Percentiles rank a stretch among this genome's conserved stretches.
These are phyloP conservation scores for Leptinotarsa peninsularis DNA, from an alignment of 2,888 invertebrate genomes.

Conservation along the genomic window DNA sequence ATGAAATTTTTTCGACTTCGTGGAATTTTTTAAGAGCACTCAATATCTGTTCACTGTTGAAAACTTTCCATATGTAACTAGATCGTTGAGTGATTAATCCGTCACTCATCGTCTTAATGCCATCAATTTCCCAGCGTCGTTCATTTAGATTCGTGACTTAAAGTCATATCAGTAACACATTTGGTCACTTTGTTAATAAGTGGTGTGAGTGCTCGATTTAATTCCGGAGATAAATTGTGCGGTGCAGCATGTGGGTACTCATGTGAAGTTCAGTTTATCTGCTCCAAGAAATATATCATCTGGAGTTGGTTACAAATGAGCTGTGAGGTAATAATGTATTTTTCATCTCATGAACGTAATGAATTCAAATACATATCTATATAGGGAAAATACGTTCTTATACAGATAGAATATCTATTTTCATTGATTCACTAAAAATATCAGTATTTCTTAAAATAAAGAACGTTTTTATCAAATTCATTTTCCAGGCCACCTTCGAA, in stretches of 20 bases:
- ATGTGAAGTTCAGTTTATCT: background rate
- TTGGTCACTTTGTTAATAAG: background rate
- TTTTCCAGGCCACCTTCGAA: too few relatives aligned
- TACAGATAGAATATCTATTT: too few relatives aligned
- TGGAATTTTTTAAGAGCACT: too few relatives aligned
- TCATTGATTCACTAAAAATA: too few relatives aligned
- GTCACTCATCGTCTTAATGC: background rate
- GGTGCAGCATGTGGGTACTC: slow-evolving; percentile 8
- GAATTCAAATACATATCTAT: too few relatives aligned
- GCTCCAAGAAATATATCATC: background rate
- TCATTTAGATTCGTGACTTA: background rate
- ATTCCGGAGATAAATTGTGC: slow-evolving; percentile 4
- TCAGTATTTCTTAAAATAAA: too few relatives aligned
- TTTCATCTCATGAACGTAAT: too few relatives aligned
- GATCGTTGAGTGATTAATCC: background rate
- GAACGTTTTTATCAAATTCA: too few relatives aligned
- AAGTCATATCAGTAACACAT: background rate
- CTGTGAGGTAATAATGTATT: background rate
- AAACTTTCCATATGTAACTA: background rate
- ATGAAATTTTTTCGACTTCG: too few relatives aligned
- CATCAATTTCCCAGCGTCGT: background rate
- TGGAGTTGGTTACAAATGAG: background rate
- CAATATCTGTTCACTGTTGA: background rate
- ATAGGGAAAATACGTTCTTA: too few relatives aligned
- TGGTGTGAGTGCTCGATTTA: slow-evolving; percentile 12